Evolutionary conservation across 2,888 invertebrate species (phyloP), one percentile per base, ranked within the genome.

Genomic region (Notodonta dromedarius): DNA sequence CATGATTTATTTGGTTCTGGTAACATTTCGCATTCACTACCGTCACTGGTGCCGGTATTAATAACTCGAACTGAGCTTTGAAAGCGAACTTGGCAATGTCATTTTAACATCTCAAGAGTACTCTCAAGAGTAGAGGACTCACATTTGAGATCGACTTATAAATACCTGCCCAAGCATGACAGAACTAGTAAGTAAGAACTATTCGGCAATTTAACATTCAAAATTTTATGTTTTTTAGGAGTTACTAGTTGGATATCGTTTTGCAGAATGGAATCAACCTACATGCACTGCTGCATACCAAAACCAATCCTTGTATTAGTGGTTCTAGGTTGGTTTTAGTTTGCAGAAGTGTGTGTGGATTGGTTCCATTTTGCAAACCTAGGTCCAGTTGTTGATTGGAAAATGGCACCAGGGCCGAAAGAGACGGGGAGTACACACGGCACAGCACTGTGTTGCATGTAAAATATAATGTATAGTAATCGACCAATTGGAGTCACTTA

Each of bases 361-460:
- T n/a, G n/a, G n/a, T n/a, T n/a, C n/a, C n/a, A n/a, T n/a, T n/a
- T n/a, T n/a, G n/a, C n/a, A n/a, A n/a, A n/a, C n/a, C n/a, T n/a
- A n/a, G n/a, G n/a, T n/a, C n/a, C n/a, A n/a, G n/a, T 83, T 69
- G 79, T 63, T 77, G 77, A 82, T 78, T 76, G 84, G 83, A 90
- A 91, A 91, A 91, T 90, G 89, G 80, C 79, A 93, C 92, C 93
- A 93, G 93, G 93, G 93, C 92, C 92, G 93, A 93, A 93, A 93
- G 93, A 93, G 91, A 92, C 88, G 86, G 76, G 53, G 61, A 52
- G 64, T 69, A 71, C 73, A 87, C 84, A 77, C 72, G 70, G 80
- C 84, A 81, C 72, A 72, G 85, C 89, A 89, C 88, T 80, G 82
- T 84, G 79, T 80, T 79, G 89, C 90, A 90, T 89, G 88, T 77